phyloP scores from a whole-genome alignment of 2,888 invertebrate genomes.

The Camponotus fellah region DNA sequence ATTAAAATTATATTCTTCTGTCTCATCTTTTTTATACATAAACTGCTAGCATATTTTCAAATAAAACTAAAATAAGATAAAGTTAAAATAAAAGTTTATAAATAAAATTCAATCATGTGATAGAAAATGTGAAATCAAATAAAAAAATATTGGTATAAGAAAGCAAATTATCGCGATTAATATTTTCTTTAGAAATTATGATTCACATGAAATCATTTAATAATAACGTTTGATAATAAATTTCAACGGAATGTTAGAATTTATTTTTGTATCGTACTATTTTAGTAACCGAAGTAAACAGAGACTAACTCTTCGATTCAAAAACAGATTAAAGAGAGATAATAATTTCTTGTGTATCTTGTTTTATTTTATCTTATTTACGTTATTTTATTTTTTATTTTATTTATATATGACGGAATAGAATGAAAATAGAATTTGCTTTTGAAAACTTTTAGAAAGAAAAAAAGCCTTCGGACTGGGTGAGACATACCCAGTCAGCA shows the following conservation, averaged over 20 bases:
- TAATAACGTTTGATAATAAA: not conserved
- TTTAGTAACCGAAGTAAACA: not conserved
- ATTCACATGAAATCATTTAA: not conserved
- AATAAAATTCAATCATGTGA: conserved; percentile 17
- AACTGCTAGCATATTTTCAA: not conserved
- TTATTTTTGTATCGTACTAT: not conserved
- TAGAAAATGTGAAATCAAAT: not conserved
- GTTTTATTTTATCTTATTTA: too few species aligned
- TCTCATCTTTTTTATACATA: not conserved
- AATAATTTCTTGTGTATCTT: not conserved
- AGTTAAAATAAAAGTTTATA: not conserved
- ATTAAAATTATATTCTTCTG: not conserved
- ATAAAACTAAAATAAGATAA: not conserved
- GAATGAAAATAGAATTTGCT: too few species aligned
- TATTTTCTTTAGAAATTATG: not conserved
- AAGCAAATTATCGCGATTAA: not conserved
- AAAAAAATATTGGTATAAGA: not conserved
- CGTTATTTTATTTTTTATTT: too few species aligned
- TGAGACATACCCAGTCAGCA: not conserved
- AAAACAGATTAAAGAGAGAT: not conserved
- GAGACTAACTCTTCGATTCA: not conserved
- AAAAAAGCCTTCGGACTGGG: not conserved
- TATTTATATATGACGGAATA: not conserved
- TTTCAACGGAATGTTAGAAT: not conserved
- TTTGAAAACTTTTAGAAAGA: too few species aligned